A percentile compares a stretch with the other conserved stretches of the same genome.
These are phyloP conservation scores for Mycalesis mineus DNA, from an alignment of 2,888 invertebrate species.

Conservation along the genomic window DNA sequence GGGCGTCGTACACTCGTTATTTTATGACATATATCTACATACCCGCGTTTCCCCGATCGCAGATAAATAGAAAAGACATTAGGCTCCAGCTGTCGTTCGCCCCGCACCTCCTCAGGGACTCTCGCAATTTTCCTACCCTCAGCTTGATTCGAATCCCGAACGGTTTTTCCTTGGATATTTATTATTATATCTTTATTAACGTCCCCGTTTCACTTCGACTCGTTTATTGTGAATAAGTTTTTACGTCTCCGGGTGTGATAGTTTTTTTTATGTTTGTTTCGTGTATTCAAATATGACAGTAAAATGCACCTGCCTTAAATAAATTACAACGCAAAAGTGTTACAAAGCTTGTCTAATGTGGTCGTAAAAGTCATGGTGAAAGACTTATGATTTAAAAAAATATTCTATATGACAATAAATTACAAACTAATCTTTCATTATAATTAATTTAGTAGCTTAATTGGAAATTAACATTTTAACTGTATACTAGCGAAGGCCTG, in stretches of 20 bases:
- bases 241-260: slow-evolving; percentile 48
- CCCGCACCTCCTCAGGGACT: slow-evolving; percentile 63
- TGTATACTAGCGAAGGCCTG: background rate
- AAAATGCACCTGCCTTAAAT: slow-evolving; percentile 7
- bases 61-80: slow-evolving; percentile 74
- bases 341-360: slow-evolving; percentile 2
- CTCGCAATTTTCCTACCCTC: slow-evolving; percentile 74
- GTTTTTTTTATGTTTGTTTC: slow-evolving; percentile 33
- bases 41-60: slow-evolving; percentile 54
- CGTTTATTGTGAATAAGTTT: slow-evolving; percentile 65
- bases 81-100: slow-evolving; percentile 70
- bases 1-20: slow-evolving; percentile 24
- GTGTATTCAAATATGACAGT: background rate
- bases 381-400: background rate
- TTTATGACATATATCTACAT: slow-evolving; percentile 40
- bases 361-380: slow-evolving; percentile 3
- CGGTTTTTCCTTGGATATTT: slow-evolving; percentile 71
- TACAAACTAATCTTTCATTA: too few species aligned
- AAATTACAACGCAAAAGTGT: slow-evolving; percentile 25
- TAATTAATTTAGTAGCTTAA: too few species aligned
- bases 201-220: slow-evolving; percentile 54
- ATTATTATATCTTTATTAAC: slow-evolving; percentile 77
- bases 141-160: slow-evolving; percentile 73
- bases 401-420: background rate
- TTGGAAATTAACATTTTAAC: background rate